Evolutionary conservation across 2,888 invertebrate species (phyloP), one percentile per base, ranked within the genome.

Genomic region (Serripes groenlandicus): DNA sequence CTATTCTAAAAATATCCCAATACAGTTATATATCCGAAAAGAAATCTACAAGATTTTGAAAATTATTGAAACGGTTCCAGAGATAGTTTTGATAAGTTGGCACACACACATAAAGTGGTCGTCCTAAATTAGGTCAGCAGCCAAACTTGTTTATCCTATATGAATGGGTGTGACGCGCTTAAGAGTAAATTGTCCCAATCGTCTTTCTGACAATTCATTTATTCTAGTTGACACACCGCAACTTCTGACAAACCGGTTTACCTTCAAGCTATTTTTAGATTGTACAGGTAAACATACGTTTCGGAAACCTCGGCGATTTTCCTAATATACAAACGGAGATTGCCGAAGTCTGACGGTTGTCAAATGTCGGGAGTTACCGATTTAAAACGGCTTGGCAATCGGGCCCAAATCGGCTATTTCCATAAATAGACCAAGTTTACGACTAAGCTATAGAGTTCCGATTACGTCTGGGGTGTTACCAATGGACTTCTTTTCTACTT

Each of bases 201-300:
- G 5, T 42, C 42, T 26, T n/a, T 68, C 68, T 49, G 54, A 70
- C 66, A 66, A 66, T 66, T 42, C 66, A 70, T 54, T 54, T 54
- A 54, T 54, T 54, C 30, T 32, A 28, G 32, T 70, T 70, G 70
- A 70, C 70, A 70, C 70, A 70, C 70, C 34, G 54, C 70, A 28
- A 76, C 76, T 64, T 58, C 30, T 68, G 49, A 77, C 71, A 85
- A 85, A 85, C 85, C 85, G 85, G 85, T 85, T 85, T 85, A 77
- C 85, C 80, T 76, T 78, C 32, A 49, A 62, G 74, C 75, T 75
- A 79, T 75, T 75, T 71, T 75, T 79, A 79, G 79, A 66, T 26
- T 42, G 26, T 66, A 66, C 66, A 66, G 66, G 66, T 66, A 66
- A 66, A 66, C 42, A 42, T n/a, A 56, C 23, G n/a, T n/a, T n/a